These are phyloP conservation scores for Oncorhynchus masou DNA, from an alignment of 2,113 vertebrate species.

Conservation along the genomic window DNA sequence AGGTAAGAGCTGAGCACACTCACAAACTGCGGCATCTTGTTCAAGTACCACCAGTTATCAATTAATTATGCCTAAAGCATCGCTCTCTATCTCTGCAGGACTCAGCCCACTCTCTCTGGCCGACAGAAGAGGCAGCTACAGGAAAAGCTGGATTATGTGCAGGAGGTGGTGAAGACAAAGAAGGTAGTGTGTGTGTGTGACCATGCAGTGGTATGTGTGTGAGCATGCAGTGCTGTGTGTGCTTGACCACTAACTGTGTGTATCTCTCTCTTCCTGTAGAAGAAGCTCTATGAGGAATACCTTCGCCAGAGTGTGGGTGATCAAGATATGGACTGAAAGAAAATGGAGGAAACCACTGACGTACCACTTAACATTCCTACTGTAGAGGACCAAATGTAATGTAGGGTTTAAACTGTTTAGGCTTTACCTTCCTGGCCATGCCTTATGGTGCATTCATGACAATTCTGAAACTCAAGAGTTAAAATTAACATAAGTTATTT, in stretches of 20 bases:
- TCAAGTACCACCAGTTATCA: not conserved
- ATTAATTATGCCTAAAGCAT: not conserved
- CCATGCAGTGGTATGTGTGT: not conserved
- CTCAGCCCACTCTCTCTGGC: slow-evolving; percentile 70
- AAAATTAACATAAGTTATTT: not conserved
- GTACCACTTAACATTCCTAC: slow-evolving; percentile 11
- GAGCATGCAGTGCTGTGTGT: not conserved
- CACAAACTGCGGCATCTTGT: not conserved
- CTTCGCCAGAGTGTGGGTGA: slow-evolving; percentile 81
- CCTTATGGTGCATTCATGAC: not conserved
- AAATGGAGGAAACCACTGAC: slow-evolving; percentile 4
- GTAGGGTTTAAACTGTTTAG: not conserved
- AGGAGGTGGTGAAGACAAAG: slow-evolving; percentile 76
- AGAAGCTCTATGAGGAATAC: slow-evolving; percentile 81
- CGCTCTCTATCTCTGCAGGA: slow-evolving; percentile 54
- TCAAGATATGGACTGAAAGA: slow-evolving; percentile 72
- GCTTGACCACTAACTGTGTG: not conserved
- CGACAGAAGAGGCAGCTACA: slow-evolving; percentile 78
- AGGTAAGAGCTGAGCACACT: slow-evolving; percentile 55
- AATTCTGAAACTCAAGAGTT: too few species aligned
- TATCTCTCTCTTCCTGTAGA: slow-evolving; percentile 56
- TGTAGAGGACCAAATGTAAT: slow-evolving; percentile 9
- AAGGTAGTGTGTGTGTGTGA: slow-evolving; percentile 67
- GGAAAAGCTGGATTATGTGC: slow-evolving; percentile 75
- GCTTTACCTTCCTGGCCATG: not conserved